phyloP scores from a whole-genome alignment of 2,888 invertebrate species.

The Drosophila hawaiiensis region DNA sequence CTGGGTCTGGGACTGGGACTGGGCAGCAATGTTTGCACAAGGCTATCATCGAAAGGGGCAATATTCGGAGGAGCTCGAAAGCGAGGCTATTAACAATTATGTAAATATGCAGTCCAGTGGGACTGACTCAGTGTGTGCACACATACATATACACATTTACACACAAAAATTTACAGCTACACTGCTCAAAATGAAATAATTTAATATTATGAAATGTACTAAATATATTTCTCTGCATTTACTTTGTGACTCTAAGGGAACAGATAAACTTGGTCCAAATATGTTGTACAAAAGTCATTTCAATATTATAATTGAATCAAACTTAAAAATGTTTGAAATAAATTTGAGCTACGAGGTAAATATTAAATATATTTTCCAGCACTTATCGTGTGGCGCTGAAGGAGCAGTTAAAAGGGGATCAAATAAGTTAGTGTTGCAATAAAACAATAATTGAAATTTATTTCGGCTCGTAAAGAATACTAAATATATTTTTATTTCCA shows the following conservation, averaged over 20 bases:
- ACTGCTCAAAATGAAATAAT: background rate
- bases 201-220: background rate
- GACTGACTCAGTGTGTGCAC: constrained; percentile 11
- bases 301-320: too few species aligned
- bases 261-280: too few species aligned
- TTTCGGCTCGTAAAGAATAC: background rate
- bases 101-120: constrained; percentile 55
- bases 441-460: background rate
- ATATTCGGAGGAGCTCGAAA: constrained; percentile 47
- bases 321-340: too few species aligned
- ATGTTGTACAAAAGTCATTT: too few species aligned
- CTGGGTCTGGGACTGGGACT: constrained; percentile 4
- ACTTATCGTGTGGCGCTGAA: background rate
- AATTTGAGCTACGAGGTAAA: too few species aligned
- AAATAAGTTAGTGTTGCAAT: background rate
- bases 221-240: background rate
- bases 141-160: background rate
- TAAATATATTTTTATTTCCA: background rate
- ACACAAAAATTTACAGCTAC: background rate
- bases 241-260: too few species aligned
- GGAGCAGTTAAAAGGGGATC: background rate
- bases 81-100: constrained; percentile 75
- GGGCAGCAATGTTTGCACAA: constrained; percentile 60
- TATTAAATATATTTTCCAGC: background rate
- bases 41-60: constrained; percentile 40